Evolutionary conservation across 2,797 vertebrate genomes (phyloP), one percentile per base, ranked within the genome.

Genomic region (Apogon hyalosoma): DNA sequence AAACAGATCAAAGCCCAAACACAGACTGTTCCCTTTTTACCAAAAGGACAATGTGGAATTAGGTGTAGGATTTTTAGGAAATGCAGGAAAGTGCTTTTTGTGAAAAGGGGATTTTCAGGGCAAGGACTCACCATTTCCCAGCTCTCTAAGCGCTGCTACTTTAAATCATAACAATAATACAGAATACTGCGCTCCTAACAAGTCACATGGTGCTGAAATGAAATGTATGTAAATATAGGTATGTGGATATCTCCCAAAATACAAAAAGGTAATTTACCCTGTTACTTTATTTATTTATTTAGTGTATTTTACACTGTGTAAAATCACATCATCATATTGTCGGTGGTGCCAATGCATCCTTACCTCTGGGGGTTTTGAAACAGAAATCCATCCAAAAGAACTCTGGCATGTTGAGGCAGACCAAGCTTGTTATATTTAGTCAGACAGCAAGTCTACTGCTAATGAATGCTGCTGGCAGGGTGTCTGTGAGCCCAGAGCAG

Each of bases 381-480:
- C 69, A 68, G 45, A 80, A 79, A 86, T 59, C 73, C 47, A 65
- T 83, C 82, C 80, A 87, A 83, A 73, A 73, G 68, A 82, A 83
- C 69, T 74, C 69, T 87, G 88, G 88, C 84, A 84, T 85, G 88
- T 89, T 77, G 79, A 88, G 77, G 85, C 87, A 86, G 82, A 80
- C 62, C 69, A 58, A 71, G 89, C 86, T 76, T 83, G 88, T 91
- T 94, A 93, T 93, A 93, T 94, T 93, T 93, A 93, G 90, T 88
- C 81, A 74, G 85, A 89, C 91, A 90, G 83, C 77, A 69, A 90
- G 89, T 80, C 82, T 79, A 58, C 87, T 85, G 89, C 85, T 94
- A 93, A 93, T 94, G 91, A 94, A 92, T 75, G 85, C 83, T 87
- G 86, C 89, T 92, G 92, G 92, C 92, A 92, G 88, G 80, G 87